Conservation (phyloP, 1,140 invertebrate genomes). For the Drosophila neocordata region DNA sequence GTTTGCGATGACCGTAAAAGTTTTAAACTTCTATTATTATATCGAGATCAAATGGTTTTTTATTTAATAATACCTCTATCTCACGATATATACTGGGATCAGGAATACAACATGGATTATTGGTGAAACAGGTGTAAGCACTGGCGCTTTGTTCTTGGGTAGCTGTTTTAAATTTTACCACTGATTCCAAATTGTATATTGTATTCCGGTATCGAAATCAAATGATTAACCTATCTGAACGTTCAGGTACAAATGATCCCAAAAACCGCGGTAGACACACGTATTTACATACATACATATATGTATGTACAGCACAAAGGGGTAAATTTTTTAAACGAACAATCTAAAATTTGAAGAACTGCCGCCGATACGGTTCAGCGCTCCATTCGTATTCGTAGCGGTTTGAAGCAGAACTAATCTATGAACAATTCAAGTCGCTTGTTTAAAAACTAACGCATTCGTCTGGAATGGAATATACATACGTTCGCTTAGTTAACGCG, state of each 20-base stretch:
- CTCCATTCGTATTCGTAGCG: constrained; percentile 16
- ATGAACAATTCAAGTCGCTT: background rate
- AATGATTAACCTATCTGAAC: background rate
- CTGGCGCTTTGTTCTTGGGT: background rate
- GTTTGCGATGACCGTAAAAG: no score
- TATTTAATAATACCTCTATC: no score
- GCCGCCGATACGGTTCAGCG: constrained; percentile 6
- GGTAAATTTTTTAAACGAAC: constrained; percentile 3
- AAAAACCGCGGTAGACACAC: background rate
- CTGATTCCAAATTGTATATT: background rate
- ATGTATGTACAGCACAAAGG: no score
- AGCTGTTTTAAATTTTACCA: background rate
- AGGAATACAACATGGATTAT: background rate
- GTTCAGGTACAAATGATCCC: background rate
- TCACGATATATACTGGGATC: no score
- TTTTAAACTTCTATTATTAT: no score
- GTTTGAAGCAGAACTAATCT: constrained; percentile 16
- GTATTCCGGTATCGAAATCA: background rate
- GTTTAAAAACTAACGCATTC: constrained; percentile 11
- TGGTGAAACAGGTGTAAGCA: background rate
- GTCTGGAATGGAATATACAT: constrained; percentile 1
- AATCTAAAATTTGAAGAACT: constrained; percentile 6
- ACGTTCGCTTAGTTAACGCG: background rate
- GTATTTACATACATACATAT: background rate
- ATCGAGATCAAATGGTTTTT: no score